Evolutionary conservation across 2,888 invertebrate genomes (phyloP), one percentile per base, ranked within the genome.

Genomic region (Stenotaenia linearis): DNA sequence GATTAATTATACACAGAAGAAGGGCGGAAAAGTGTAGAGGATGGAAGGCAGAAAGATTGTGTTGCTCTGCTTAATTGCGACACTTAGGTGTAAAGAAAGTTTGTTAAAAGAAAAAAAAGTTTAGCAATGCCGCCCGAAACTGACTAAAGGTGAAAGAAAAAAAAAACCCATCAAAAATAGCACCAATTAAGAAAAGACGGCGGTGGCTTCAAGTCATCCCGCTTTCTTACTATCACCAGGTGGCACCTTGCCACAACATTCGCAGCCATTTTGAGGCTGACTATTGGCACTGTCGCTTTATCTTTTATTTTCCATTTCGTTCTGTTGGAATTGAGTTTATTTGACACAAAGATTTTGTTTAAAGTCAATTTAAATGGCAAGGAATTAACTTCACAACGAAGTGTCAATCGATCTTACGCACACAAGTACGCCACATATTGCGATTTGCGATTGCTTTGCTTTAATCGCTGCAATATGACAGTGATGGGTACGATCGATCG

Each of bases 401-500:
- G 69, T 69, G 69, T 69, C 69, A 69, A 69, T 69, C 69, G 69
- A 69, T 50, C 50, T 50, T 50, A 18, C 18, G n/a, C 50, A n/a
- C n/a, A 45, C 7, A 45, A 7, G n/a, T 18, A 18, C 18, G 18
- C 12, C 10, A 12, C 28, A 69, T 69, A 69, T 25, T 69, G 69
- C 69, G 28, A 28, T 28, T 23, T 23, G 4, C 69, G 69, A 69
- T 69, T 69, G n/a, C 69, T 69, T 69, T 69, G 69, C 69, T 69
- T 69, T 69, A 69, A 69, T 69, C 69, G 69, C 25, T 69, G 69
- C 69, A 69, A 69, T 69, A 69, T 69, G 69, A 69, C 69, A 69
- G 69, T 69, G 69, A 69, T 69, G 69, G 25, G 69, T 69, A n/a
- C 69, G 69, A 69, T 69, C 69, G 69, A 69, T 69, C 69, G 69